Percentiles rank a stretch among this genome's conserved stretches.
Conservation (phyloP, 2,888 invertebrate species). For the Cephus pulcher region DNA sequence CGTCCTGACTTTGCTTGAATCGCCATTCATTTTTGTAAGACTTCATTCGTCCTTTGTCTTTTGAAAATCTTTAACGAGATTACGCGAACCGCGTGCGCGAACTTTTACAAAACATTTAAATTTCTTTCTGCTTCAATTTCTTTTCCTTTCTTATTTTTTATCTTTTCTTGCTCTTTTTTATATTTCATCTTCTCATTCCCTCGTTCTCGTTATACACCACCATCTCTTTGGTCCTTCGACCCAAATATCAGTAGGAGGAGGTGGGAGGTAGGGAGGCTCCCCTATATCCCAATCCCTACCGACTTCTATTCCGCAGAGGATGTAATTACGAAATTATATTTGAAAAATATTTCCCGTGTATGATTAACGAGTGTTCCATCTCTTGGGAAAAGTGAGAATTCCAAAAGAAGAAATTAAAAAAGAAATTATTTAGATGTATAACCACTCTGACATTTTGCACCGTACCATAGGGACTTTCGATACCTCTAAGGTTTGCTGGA, state of each 20-base stretch:
- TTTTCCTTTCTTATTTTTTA: not conserved
- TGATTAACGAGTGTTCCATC: conserved; percentile 51
- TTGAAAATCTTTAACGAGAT: conserved; percentile 28
- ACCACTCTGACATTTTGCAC: conserved; percentile 16
- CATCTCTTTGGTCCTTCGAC: not conserved
- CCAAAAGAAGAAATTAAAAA: conserved; percentile 29
- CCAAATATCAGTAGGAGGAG: too few species aligned
- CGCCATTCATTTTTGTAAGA: conserved; percentile 51
- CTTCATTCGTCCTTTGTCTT: conserved; percentile 43
- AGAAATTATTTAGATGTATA: conserved; percentile 34
- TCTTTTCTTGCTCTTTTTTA: not conserved
- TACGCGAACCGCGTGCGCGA: conserved; percentile 1
- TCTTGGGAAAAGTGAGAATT: conserved; percentile 22
- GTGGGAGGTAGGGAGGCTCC: too few species aligned
- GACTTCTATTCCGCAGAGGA: conserved; percentile 15
- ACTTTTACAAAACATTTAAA: conserved; percentile 5
- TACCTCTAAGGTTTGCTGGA: not conserved
- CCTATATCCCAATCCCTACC: not conserved
- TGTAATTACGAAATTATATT: conserved; percentile 47
- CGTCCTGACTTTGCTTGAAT: conserved; percentile 46
- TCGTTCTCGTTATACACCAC: not conserved
- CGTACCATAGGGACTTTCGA: not conserved
- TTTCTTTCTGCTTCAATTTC: conserved; percentile 3
- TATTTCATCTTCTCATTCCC: conserved; percentile 11
- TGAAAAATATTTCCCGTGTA: conserved; percentile 43